Percentiles rank a stretch among this genome's conserved stretches.
phyloP scores from a whole-genome alignment of 2,113 vertebrate genomes.

The Xiphorhynchus elegans region DNA sequence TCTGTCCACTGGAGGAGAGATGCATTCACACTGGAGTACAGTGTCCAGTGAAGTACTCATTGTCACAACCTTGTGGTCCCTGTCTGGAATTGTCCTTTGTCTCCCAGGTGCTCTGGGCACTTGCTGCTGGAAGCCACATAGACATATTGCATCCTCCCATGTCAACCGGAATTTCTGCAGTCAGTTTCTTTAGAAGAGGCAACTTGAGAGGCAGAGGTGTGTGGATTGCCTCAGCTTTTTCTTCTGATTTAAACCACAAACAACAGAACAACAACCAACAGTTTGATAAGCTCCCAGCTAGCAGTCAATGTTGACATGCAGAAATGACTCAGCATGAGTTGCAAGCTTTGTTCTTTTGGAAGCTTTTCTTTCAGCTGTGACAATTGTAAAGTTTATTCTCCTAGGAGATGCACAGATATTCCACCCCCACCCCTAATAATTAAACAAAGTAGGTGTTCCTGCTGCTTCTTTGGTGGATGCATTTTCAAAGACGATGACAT shows the following conservation, averaged over 20 bases:
- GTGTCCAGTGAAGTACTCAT: background rate
- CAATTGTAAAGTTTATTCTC: background rate
- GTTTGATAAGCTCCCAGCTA: background rate
- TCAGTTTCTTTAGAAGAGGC: background rate
- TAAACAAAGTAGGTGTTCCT: background rate
- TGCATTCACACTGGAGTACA: background rate
- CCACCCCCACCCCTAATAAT: background rate
- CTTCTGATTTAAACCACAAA: background rate
- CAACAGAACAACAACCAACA: background rate
- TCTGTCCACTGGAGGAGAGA: background rate
- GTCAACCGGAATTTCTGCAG: background rate
- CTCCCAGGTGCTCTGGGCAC: background rate
- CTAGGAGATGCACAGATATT: background rate
- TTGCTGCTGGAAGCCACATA: background rate
- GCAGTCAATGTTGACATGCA: background rate
- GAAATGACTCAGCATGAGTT: background rate
- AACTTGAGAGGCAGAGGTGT: background rate
- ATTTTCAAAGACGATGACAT: background rate
- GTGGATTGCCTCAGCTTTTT: background rate
- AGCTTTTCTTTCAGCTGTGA: background rate
- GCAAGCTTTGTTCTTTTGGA: background rate
- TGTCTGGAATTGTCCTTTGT: background rate
- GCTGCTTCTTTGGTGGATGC: background rate
- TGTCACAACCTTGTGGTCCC: background rate
- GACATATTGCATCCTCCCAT: rapidly evolving